Conservation (phyloP, 2,888 invertebrate species). For the Limenitis camilla region DNA sequence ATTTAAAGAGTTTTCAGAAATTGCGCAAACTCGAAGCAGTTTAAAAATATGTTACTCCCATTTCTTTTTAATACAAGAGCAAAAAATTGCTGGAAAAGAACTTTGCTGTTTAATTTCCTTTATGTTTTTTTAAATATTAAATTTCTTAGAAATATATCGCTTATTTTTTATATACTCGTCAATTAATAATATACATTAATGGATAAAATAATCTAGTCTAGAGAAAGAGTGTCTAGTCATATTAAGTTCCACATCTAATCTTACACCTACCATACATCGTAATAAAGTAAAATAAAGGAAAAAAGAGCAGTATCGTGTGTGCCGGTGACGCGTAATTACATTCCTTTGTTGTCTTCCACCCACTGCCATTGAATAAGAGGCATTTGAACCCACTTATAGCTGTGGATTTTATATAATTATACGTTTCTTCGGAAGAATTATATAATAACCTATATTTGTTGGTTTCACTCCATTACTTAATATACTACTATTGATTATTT, state of each 20-base stretch:
- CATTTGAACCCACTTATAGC: constrained; percentile 15
- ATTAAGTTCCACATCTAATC: not conserved
- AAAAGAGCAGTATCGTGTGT: constrained; percentile 44
- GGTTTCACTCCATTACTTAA: too few relatives aligned
- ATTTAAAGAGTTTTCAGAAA: constrained; percentile 11
- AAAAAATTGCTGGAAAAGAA: too few relatives aligned
- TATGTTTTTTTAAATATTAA: not conserved
- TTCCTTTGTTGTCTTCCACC: constrained; percentile 47
- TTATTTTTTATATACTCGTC: too few relatives aligned
- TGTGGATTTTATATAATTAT: not conserved
- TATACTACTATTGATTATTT: too few relatives aligned
- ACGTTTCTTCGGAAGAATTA: not conserved
- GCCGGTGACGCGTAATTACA: constrained; percentile 61
- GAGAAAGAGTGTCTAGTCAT: too few relatives aligned
- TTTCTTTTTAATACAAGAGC: not conserved
- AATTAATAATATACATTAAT: too few relatives aligned
- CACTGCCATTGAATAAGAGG: constrained; percentile 20
- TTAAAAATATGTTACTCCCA: constrained; percentile 3
- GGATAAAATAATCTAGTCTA: too few relatives aligned
- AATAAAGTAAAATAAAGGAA: constrained; percentile 5
- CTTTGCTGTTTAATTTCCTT: not conserved
- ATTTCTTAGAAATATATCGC: too few relatives aligned
- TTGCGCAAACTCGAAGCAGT: constrained; percentile 1
- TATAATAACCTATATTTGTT: not conserved
- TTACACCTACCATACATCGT: not conserved